These are phyloP conservation scores for Pseudomyrmex gracilis DNA, from an alignment of 1,140 invertebrate genomes.

Conservation along the genomic window DNA sequence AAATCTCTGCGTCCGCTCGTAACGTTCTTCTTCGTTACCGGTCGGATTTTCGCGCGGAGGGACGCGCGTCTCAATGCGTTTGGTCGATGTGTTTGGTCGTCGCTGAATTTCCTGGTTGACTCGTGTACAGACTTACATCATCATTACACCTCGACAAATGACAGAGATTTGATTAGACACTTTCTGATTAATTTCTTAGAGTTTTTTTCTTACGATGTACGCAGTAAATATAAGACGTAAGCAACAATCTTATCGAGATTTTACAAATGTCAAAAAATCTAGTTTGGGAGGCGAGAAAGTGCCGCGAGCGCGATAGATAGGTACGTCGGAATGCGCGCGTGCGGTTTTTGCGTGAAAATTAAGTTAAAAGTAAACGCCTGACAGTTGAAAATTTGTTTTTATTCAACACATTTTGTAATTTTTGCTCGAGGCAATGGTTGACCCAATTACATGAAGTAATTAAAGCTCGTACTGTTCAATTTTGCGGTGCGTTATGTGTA, in stretches of 20 bases:
- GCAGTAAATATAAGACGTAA: not conserved
- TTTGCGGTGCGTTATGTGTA: not conserved
- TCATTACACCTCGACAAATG: not conserved
- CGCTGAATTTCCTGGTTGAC: not conserved
- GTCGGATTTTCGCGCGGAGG: constrained; percentile 40
- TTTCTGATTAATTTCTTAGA: not conserved
- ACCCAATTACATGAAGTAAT: constrained; percentile 8
- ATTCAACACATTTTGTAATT: not conserved
- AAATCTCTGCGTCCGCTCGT: constrained; percentile 26
- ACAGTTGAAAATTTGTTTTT: not conserved
- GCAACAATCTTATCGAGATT: no score
- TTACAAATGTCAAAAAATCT: not conserved
- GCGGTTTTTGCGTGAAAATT: constrained; percentile 2
- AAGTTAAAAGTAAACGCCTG: not conserved
- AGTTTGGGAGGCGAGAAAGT: not conserved
- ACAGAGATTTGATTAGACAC: not conserved
- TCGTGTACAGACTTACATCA: not conserved
- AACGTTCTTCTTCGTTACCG: constrained; percentile 38
- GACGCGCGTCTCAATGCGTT: constrained; percentile 7
- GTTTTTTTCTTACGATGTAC: not conserved
- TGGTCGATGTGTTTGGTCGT: constrained; percentile 6
- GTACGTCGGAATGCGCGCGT: not conserved
- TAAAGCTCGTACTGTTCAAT: constrained; percentile 1
- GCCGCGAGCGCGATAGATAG: no score
- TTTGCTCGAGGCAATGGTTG: not conserved